A percentile compares a stretch with the other conserved stretches of the same genome.
These are phyloP conservation scores for Diploscapter pachys DNA, from an alignment of 1,140 invertebrate genomes.

Conservation along the genomic window DNA sequence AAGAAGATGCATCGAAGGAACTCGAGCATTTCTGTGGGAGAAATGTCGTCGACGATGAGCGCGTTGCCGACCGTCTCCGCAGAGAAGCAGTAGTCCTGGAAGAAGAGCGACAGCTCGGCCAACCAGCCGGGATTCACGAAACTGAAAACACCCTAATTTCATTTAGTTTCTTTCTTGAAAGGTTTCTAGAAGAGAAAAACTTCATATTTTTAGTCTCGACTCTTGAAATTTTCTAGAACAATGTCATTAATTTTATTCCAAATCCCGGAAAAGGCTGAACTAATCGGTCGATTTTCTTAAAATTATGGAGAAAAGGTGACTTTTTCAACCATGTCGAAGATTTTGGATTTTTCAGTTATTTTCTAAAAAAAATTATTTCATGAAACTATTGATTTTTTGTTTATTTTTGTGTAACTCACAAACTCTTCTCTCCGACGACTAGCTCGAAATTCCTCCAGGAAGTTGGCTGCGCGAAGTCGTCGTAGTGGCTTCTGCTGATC, in stretches of 20 bases:
- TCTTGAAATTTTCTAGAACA: background rate
- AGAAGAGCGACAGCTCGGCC: constrained; percentile 30
- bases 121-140: constrained; percentile 32
- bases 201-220: background rate
- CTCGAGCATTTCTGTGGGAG: constrained; percentile 23
- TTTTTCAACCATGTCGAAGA: background rate
- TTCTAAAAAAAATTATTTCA: constrained; percentile 5
- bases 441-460: constrained; percentile 29
- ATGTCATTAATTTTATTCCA: background rate
- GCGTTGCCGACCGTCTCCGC: background rate
- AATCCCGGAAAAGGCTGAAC: background rate
- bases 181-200: background rate
- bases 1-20: constrained; percentile 34
- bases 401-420: background rate
- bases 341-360: background rate
- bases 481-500: constrained; percentile 4
- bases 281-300: background rate
- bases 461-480: constrained; percentile 31
- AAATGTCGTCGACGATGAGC: constrained; percentile 22
- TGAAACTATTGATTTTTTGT: constrained; percentile 3
- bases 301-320: background rate
- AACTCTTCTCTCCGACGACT: constrained; percentile 7
- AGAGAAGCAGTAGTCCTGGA: constrained; percentile 16
- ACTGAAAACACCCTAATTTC: constrained; percentile 13
- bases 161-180: background rate